phyloP scores from a whole-genome alignment of 2,888 invertebrate species.

The Cyrtodaria siliqua region DNA sequence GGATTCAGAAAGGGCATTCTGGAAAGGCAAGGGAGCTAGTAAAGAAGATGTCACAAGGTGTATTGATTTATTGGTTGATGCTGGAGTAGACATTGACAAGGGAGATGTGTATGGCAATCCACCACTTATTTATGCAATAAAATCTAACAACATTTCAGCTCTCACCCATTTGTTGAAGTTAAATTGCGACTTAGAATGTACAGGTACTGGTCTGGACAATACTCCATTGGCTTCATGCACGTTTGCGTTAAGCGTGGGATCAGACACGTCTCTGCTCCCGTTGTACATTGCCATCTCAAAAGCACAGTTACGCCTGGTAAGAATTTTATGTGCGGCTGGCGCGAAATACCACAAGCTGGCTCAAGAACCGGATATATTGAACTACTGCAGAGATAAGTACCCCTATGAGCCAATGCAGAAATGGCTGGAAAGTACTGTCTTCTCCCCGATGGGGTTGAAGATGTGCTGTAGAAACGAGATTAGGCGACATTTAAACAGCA shows the following conservation, averaged over 20 bases:
- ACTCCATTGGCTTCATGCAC: slow-evolving; percentile 13
- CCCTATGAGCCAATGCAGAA: slow-evolving; percentile 21
- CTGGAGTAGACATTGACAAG: slow-evolving; percentile 51
- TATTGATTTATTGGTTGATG: slow-evolving; percentile 44
- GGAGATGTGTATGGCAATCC: slow-evolving; percentile 53
- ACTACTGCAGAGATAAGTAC: slow-evolving; percentile 12
- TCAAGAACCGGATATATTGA: slow-evolving; percentile 34
- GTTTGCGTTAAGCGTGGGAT: slow-evolving; percentile 9
- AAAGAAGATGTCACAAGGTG: slow-evolving; percentile 37
- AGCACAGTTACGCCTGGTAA: slow-evolving; percentile 37
- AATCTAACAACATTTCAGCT: slow-evolving; percentile 48
- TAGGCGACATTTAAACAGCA: slow-evolving; percentile 15
- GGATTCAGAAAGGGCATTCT: slow-evolving; percentile 40
- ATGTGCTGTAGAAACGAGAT: slow-evolving; percentile 25
- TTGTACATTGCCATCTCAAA: slow-evolving; percentile 53
- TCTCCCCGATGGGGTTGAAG: slow-evolving; percentile 42
- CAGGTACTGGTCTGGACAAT: neutral
- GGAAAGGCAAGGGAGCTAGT: slow-evolving; percentile 50
- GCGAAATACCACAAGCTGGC: slow-evolving; percentile 42
- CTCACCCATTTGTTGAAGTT: slow-evolving; percentile 50
- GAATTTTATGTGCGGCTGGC: slow-evolving; percentile 48
- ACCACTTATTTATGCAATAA: slow-evolving; percentile 57
- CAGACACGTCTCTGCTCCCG: slow-evolving; percentile 33
- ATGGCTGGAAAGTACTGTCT: slow-evolving; percentile 26
- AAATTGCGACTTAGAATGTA: slow-evolving; percentile 49